phyloP scores from a whole-genome alignment of 1,140 invertebrate genomes.

The Hypothenemus hampei region DNA sequence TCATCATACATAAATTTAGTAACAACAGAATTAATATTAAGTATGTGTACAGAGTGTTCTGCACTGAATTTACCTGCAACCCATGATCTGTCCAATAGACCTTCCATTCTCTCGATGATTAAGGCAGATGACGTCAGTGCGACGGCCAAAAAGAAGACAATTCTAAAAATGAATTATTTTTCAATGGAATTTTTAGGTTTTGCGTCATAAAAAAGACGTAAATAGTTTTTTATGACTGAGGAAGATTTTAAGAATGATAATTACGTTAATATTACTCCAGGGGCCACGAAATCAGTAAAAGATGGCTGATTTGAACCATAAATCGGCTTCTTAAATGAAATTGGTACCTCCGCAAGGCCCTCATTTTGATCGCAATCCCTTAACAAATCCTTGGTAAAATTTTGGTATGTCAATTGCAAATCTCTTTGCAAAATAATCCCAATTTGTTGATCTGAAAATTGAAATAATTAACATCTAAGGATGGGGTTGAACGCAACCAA shows the following conservation, averaged over 20 bases:
- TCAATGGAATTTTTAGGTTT: neutral
- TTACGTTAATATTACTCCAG: constrained; percentile 87
- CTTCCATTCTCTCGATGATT: constrained; percentile 82
- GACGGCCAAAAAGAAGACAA: constrained; percentile 91
- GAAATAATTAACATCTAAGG: neutral
- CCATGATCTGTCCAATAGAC: constrained; percentile 83
- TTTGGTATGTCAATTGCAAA: constrained; percentile 67
- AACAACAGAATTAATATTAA: neutral
- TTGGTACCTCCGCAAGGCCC: constrained; percentile 64
- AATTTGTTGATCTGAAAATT: constrained; percentile 81
- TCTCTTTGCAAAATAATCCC: constrained; percentile 73
- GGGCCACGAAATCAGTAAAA: constrained; percentile 92
- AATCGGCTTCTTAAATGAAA: constrained; percentile 76
- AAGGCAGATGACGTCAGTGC: constrained; percentile 87
- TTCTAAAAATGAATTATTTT: constrained; percentile 51
- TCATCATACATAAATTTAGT: neutral
- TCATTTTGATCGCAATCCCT: constrained; percentile 65
- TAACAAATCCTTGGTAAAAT: constrained; percentile 64
- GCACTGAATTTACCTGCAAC: constrained; percentile 55
- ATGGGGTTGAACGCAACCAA: neutral
- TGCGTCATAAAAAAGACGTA: neutral
- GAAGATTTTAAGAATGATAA: constrained; percentile 27
- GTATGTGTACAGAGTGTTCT: no score
- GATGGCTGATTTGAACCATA: constrained; percentile 80
- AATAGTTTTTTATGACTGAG: neutral